Evolutionary conservation across 2,797 vertebrate species (phyloP).

Genomic region (Channallabes apus): DNA sequence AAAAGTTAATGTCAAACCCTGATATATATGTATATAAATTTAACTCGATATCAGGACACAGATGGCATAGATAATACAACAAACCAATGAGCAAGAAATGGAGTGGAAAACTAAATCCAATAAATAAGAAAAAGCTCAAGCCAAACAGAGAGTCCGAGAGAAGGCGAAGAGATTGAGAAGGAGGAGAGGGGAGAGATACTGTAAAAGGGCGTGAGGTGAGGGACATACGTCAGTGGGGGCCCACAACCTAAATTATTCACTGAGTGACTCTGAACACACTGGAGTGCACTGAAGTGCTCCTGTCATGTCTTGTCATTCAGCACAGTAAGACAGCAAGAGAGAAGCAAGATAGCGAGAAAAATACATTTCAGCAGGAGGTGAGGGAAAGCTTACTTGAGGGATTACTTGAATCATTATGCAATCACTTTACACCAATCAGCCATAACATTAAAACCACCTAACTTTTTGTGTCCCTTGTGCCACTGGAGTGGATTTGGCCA

Average conservation of each 20-base stretch:
- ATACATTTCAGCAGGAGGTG: not conserved
- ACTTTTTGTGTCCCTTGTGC: too few relatives aligned
- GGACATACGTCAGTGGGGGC: constrained; percentile 75
- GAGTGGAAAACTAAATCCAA: not conserved
- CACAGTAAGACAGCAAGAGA: constrained; percentile 27
- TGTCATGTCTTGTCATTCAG: constrained; percentile 48
- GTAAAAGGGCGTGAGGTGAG: constrained; percentile 55
- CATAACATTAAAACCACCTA: too few relatives aligned
- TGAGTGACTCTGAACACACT: constrained; percentile 71
- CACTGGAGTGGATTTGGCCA: too few relatives aligned
- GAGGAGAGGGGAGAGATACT: constrained; percentile 26
- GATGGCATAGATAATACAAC: not conserved
- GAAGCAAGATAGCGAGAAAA: not conserved
- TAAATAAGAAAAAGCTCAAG: not conserved
- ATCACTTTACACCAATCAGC: not conserved
- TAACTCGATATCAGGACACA: not conserved
- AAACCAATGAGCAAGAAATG: not conserved
- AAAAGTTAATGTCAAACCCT: too few relatives aligned
- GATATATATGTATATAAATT: not conserved
- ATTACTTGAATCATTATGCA: not conserved
- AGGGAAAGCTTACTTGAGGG: not conserved
- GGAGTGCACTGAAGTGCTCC: constrained; percentile 66
- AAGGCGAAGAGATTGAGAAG: not conserved
- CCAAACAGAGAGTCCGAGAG: not conserved
- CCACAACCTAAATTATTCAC: constrained; percentile 80